phyloP scores from a whole-genome alignment of 2,888 invertebrate species.

The Andrena flavipes region DNA sequence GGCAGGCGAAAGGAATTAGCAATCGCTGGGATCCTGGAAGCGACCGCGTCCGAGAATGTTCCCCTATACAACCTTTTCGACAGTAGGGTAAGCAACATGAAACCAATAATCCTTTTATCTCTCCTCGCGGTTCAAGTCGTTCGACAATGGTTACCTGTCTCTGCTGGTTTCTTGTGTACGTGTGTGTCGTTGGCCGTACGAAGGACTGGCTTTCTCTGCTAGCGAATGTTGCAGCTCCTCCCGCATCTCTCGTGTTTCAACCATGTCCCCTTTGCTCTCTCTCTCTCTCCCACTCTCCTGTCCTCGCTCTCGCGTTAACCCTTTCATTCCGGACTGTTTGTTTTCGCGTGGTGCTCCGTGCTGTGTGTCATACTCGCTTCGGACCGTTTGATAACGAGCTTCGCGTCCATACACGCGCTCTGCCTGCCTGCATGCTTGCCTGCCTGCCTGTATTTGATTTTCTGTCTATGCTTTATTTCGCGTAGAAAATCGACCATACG shows the following conservation, averaged over 20 bases:
- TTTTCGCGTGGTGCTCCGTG: constrained; percentile 49
- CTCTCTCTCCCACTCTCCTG: background rate
- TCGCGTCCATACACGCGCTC: constrained; percentile 24
- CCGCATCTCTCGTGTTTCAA: constrained; percentile 19
- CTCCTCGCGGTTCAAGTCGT: constrained; percentile 30
- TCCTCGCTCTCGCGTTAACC: constrained; percentile 13
- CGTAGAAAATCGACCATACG: constrained; percentile 54
- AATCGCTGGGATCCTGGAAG: constrained; percentile 56
- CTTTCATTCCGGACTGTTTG: constrained; percentile 54
- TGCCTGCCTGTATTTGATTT: constrained; percentile 28
- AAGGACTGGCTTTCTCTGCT: constrained; percentile 41
- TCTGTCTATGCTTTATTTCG: constrained; percentile 57
- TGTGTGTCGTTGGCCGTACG: constrained; percentile 24
- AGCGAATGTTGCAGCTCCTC: constrained; percentile 26
- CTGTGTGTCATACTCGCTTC: constrained; percentile 54
- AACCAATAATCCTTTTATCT: constrained; percentile 4
- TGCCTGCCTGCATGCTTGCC: constrained; percentile 10
- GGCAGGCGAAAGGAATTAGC: constrained; percentile 3
- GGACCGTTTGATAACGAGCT: constrained; percentile 45
- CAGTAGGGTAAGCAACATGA: constrained; percentile 79
- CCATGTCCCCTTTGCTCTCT: background rate
- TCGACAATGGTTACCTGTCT: constrained; percentile 30
- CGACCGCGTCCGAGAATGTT: constrained; percentile 76
- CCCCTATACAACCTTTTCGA: constrained; percentile 83
- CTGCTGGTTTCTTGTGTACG: background rate